Base-by-base conservation (phyloP, 2,113 vertebrate genomes). In the Murina feae region DNA sequence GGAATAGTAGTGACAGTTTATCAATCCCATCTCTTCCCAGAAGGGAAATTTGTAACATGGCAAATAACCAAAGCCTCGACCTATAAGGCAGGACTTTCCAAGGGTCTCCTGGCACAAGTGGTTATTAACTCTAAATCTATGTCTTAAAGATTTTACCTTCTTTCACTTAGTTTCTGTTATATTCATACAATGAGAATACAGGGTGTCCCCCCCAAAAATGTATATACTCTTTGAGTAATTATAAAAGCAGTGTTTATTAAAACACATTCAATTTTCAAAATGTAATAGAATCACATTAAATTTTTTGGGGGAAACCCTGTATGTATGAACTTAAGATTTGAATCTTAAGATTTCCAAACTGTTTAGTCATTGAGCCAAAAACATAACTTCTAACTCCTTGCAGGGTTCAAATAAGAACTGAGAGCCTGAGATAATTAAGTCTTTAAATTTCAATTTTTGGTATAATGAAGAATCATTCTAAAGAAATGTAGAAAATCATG, bases 11-110 rank as follows among this genome's bases (percentile, higher is more conserved):
- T 86, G 87, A 92, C 55, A 83, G 79, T 83, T 80, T 80, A 89
- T 93, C 76, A 72, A 72, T 88, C 49, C 58, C 49, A 39, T 55
- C 71, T 96, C 85, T 93, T 95, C 86, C 75, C 14, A 84, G 39
- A 96, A 92, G 85, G 80, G 75, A 92, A n/a, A 80, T 95, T 96
- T 90, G 16, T 96, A 92, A 75, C 42, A 66, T 91, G 87, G 47
- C 69, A 93, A 78, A 94, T 90, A 69, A 93, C 44, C 60, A 93
- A 96, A 96, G 42, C 81, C 83, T 95, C 4, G 0, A 74, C 83
- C 79, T 88, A 53, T 28, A 82, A 86, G 66, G 84, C 92, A 93
- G 79, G 42, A 63, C 89, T 95, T 94, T 93, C 72, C 39, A 95
- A 53, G 83, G 79, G 79, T 94, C 30, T 93, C 68, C 60, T 93